Percentiles rank a stretch among this genome's conserved stretches.
phyloP scores from a whole-genome alignment of 1,140 invertebrate species.

The Heliconius hermathena region DNA sequence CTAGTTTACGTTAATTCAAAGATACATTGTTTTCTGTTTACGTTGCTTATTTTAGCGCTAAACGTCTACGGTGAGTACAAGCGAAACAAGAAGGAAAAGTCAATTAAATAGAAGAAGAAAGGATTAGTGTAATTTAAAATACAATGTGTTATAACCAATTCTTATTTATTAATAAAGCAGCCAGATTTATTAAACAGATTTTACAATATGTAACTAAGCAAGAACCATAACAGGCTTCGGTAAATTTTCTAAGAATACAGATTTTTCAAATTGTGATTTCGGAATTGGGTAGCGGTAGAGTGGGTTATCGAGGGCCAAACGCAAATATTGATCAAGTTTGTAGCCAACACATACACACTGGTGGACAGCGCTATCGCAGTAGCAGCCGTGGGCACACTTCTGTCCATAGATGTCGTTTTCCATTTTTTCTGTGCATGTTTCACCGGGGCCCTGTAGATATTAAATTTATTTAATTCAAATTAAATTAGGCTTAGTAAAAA shows the following conservation, averaged over 20 bases:
- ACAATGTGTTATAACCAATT: not conserved
- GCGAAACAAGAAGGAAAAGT: too few relatives aligned
- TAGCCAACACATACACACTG: slow-evolving; percentile 58
- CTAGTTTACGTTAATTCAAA: not conserved
- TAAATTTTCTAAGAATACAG: not conserved
- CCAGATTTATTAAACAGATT: not conserved
- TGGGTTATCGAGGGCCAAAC: slow-evolving; percentile 45
- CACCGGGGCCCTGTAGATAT: slow-evolving; percentile 59
- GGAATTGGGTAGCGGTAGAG: slow-evolving; percentile 18
- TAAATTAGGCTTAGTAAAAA: not conserved
- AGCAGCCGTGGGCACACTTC: slow-evolving; percentile 64
- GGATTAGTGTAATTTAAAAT: not conserved
- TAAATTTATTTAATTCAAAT: not conserved
- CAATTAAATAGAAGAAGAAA: not conserved
- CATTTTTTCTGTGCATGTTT: slow-evolving; percentile 69
- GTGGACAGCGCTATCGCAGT: slow-evolving; percentile 58
- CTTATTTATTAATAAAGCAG: slow-evolving; percentile 11
- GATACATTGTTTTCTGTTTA: too few relatives aligned
- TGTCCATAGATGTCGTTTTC: slow-evolving; percentile 59
- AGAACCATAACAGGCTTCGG: not conserved
- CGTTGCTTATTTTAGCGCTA: too few relatives aligned
- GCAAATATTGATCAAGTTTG: slow-evolving; percentile 42
- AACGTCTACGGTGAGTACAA: too few relatives aligned
- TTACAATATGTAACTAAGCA: not conserved
- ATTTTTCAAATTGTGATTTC: slow-evolving; percentile 17